Base-by-base conservation (phyloP, 30 jellyfish, hydroid and myxozoan species). In the Hydra vulgaris region DNA sequence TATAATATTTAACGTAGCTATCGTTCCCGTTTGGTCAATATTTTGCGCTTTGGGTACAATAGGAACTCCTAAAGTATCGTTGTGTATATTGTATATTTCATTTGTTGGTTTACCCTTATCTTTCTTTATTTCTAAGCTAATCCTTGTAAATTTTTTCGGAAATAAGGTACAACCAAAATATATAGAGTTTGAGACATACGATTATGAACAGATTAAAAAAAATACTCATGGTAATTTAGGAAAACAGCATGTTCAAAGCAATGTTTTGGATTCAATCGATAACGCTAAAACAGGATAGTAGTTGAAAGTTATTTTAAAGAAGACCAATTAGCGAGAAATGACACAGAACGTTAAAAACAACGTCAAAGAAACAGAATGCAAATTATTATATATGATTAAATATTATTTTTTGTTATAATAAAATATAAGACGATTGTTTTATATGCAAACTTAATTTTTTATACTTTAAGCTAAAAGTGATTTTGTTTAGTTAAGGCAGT, bases 21-120 rank as follows among this genome's bases (percentile, higher is more conserved):
- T 12, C 83, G 70, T 80, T 27, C 87, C 87, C 15, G 4, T 80
- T 20, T 80, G 87, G 87, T 21, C 84, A n/a, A n/a, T 70, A 18
- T 23, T 80, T 18, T 67, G 71, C 25, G 68, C 54, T 23, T 15
- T 80, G 24, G 82, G 83, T 15, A 80, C 83, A 15, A 26, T 80
- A 15, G 87, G 87, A 7, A 12, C 70, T 17, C 80, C 83, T 20
- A 66, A 66, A 7, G 27, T 25, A 8, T 66, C 70, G 8, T 25
- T 21, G 19, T 66, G 22, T 80, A 27, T 80, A 15, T 23, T 53
- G 71, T 67, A 21, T 21, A 24, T 27, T 7, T 23, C 83, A 16
- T 66, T 66, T 17, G 72, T 40, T n/a, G 69, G 84, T 8, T 24
- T 56, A 4, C 25, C 40, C 5, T 7, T 80, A 26, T 23, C 87